These are phyloP conservation scores for Crotalus tigris DNA, from an alignment of 2,113 vertebrate species.

Conservation along the genomic window DNA sequence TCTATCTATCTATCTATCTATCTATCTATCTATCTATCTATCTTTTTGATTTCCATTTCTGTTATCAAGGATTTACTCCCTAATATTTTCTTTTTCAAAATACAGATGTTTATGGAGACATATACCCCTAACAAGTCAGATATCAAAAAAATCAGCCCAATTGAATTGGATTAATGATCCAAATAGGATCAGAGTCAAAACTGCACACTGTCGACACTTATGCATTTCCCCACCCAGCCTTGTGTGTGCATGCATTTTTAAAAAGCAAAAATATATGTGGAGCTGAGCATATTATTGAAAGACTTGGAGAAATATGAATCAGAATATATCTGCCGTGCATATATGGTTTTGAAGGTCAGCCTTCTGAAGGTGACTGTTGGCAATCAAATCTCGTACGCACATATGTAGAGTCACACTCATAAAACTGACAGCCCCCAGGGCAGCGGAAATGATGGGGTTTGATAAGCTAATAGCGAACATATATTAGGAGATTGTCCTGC, in stretches of 20 bases:
- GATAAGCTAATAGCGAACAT: slow-evolving; percentile 26
- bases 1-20: too few species aligned
- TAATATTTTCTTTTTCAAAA: too few species aligned
- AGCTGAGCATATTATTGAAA: not conserved
- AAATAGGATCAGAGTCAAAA: too few species aligned
- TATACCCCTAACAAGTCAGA: too few species aligned
- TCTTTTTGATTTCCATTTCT: too few species aligned
- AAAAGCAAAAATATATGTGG: not conserved
- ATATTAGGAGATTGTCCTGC: not conserved
- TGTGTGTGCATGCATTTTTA: not conserved
- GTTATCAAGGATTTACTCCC: too few species aligned
- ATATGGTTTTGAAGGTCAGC: not conserved
- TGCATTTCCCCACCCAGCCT: too few species aligned
- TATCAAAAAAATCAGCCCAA: too few species aligned
- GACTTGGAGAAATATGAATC: not conserved
- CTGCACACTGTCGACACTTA: too few species aligned
- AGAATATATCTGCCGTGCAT: not conserved
- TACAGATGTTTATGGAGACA: too few species aligned
- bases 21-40: too few species aligned
- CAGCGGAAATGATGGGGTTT: slow-evolving; percentile 42
- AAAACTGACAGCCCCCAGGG: not conserved
- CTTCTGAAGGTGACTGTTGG: not conserved
- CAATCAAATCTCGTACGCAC: not conserved
- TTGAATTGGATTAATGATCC: too few species aligned
- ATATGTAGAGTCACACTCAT: not conserved